Base-by-base conservation (phyloP, 2,888 invertebrate species). In the Drepana falcataria region DNA sequence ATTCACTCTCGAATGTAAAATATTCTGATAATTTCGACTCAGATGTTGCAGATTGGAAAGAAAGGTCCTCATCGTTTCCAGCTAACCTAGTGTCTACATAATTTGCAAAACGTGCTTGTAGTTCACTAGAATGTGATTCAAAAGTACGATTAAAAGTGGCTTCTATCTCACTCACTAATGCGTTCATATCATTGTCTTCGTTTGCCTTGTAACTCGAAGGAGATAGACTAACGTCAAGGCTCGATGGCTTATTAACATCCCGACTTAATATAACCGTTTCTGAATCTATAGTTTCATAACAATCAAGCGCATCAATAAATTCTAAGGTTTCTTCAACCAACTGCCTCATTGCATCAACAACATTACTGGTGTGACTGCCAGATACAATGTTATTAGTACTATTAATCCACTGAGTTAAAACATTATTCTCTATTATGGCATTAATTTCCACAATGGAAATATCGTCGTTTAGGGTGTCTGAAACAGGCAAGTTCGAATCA, bases 21-120 rank as follows among this genome's bases (percentile, higher is more conserved):
- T 79, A 80, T 53, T 84, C 85, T 0, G 88, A 86, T 52, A 71
- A 64, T 61, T 77, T 85, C 1, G 85, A 79, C 6, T 61, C 59
- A 37, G 83, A 80, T 21, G 77, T 69, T 2, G 73, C 61, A 7
- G 87, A 87, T 61, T 79, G 81, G 55, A 81, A 81, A 41, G 88
- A 88, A 48, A 79, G 52, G 37, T 77, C 61, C 71, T 87, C 87
- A 63, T 83, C 75, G 41, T 75, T 72, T 6, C 64, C 58, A 3
- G 61, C 61, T 44, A 68, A 57, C 53, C 59, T 64, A 2, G 67
- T 67, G 52, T 74, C 65, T 35, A 44, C 9, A 44, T 9, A 44
- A 44, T 44, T 44, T 9, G 6, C 3, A 3, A 44, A 2, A 9
- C 44, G 44, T 9, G 44, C 44, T 3, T 44, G 9, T 9, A 44